Evolutionary conservation across 2,113 vertebrate species (phyloP), one percentile per base, ranked within the genome.

Genomic region (Calidris pygmaea): DNA sequence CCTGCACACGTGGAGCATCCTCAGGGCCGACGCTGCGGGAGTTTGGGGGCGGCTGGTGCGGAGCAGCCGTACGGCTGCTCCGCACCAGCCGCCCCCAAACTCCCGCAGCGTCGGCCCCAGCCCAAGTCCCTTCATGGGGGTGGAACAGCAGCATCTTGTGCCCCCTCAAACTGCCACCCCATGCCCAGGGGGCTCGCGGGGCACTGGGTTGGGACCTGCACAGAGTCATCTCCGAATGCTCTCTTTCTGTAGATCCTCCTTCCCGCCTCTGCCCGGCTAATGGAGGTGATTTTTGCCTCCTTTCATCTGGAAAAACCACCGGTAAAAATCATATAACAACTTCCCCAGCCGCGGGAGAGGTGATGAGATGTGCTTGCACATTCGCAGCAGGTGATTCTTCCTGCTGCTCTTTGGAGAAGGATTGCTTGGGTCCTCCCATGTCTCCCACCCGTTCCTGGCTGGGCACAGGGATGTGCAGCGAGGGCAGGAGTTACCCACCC

Each of bases 251-350:
- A 71, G 30, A 86, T 77, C 72, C 75, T 92, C 56, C 67, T 8
- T 32, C 48, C 58, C n/a, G 53, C 74, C 50, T 93, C 85, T 89
- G 81, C 76, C 32, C 71, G 41, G 47, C 74, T 81, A 73, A 93
- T 47, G 60, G 84, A 96, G 68, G 83, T 65, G 86, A 97, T 96
- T 97, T 97, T 95, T 62, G 19, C 73, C 80, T 96, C 86, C 90
- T 96, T 96, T 97, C 95, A 94, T 87, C 90, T 93, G 90, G 86
- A 97, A 97, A 96, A 96, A 95, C 65, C 75, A 47, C 10, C 9
- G 4, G 81, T 35, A 80, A 86, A 89, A 91, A 71, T 90, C 59
- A 70, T 59, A 32, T 88, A 80, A 87, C 86, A 82, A 45, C 86
- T 92, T 89, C 18, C 41, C 74, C 12, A 80, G 91, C 71, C 39